Evolutionary conservation across 2,113 vertebrate genomes (phyloP).

Genomic region (Carettochelys insculpta): DNA sequence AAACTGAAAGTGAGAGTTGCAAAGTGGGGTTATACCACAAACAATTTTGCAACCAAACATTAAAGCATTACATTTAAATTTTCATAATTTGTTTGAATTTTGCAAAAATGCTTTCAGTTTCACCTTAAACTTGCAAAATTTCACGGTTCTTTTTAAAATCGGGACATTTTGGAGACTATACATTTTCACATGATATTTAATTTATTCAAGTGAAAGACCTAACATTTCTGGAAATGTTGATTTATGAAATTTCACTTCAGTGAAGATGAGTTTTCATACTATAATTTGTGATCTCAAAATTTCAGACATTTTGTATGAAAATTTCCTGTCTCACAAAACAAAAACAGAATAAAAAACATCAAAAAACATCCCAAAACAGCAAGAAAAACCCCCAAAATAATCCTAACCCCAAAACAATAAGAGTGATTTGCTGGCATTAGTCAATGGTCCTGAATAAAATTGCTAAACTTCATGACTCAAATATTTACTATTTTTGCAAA

Average conservation of each 20-base stretch:
- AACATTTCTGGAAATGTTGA: background rate
- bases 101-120: background rate
- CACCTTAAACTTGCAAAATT: background rate
- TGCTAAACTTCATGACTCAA: background rate
- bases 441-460: background rate
- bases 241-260: background rate
- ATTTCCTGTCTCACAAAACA: background rate
- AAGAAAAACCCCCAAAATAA: no score
- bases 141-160: background rate
- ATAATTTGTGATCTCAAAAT: background rate
- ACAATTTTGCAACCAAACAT: background rate
- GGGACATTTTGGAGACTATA: background rate
- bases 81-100: background rate
- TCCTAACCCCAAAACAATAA: background rate
- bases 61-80: background rate
- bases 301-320: background rate
- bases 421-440: background rate
- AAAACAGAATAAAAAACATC: no score
- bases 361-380: no score
- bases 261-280: background rate
- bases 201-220: background rate
- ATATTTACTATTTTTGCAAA: background rate
- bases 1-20: background rate
- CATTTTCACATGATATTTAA: background rate
- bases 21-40: accelerated